These are phyloP conservation scores for Loris lydekkerianus DNA, from an alignment of 2,797 vertebrate genomes.

Conservation along the genomic window DNA sequence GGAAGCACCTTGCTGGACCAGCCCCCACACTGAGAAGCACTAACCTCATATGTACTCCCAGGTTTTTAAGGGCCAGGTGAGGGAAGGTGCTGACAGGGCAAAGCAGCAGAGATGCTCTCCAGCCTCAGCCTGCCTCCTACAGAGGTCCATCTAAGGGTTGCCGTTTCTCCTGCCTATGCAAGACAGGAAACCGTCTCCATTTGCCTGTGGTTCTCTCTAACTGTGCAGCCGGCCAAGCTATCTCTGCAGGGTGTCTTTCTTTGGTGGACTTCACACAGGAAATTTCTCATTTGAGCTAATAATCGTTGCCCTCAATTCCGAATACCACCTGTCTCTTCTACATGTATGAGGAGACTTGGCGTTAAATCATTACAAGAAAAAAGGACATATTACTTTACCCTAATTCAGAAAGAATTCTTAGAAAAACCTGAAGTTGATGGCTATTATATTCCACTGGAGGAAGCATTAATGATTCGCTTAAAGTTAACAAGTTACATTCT, in stretches of 20 bases:
- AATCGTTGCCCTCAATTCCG: conserved; percentile 6
- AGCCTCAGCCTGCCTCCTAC: neutral
- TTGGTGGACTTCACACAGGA: neutral
- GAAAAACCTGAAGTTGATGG: conserved; percentile 13
- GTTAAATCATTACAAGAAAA: conserved; percentile 40
- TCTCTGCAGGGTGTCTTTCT: neutral
- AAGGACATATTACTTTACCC: conserved; percentile 23
- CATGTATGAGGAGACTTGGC: neutral
- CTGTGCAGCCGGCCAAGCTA: neutral
- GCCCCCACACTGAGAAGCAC: neutral
- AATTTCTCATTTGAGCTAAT: neutral
- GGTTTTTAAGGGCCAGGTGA: neutral
- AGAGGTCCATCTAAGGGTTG: neutral
- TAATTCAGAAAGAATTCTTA: conserved; percentile 21
- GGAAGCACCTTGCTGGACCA: neutral
- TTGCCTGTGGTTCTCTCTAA: neutral
- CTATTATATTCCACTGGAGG: neutral
- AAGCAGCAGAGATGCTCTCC: neutral
- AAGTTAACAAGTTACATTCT: neutral
- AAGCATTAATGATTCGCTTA: conserved; percentile 2
- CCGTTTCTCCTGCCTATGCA: rapidly evolving
- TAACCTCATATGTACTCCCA: neutral
- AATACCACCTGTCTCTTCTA: conserved; percentile 2
- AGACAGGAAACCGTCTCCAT: neutral
- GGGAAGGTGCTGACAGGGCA: neutral